Conservation (phyloP, 2,797 vertebrate genomes). For the Schizopygopsis malacanthus region DNA sequence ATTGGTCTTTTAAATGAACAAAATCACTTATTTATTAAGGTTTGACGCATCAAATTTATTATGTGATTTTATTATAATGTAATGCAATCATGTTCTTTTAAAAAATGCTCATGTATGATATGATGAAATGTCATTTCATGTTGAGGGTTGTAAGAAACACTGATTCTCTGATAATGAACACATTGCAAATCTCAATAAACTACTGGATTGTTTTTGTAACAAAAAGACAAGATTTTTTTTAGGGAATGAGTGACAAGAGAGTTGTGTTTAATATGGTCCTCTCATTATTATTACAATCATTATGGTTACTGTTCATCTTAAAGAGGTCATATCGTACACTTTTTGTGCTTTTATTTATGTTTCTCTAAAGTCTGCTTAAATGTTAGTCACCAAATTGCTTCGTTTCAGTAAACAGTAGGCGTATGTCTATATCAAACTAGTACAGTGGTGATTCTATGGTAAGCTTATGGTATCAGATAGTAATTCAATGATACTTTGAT, state of each 20-base stretch:
- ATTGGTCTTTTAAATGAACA: conserved; percentile 22
- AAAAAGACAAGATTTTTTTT: neutral
- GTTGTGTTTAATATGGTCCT: neutral
- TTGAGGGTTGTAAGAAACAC: conserved; percentile 23
- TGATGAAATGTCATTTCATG: neutral
- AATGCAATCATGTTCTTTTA: neutral
- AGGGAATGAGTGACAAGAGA: neutral
- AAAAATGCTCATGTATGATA: conserved; percentile 26
- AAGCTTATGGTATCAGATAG: neutral
- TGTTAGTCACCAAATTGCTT: neutral
- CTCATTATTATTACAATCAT: neutral
- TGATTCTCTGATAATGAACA: conserved; percentile 41
- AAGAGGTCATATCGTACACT: neutral
- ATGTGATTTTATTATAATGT: conserved; percentile 20
- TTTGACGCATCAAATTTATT: neutral
- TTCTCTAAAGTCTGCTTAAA: neutral
- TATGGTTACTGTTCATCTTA: neutral
- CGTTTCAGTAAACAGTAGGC: neutral
- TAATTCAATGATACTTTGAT: neutral
- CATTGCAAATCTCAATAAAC: conserved; percentile 52
- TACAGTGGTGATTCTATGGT: neutral
- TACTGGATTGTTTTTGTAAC: conserved; percentile 50
- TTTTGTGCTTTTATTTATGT: neutral
- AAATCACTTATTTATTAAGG: conserved; percentile 28
- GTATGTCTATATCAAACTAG: neutral